Percentiles rank a stretch among this genome's conserved stretches.
These are phyloP conservation scores for Otolemur crassicaudatus DNA, from an alignment of 2,797 vertebrate genomes.

Conservation along the genomic window DNA sequence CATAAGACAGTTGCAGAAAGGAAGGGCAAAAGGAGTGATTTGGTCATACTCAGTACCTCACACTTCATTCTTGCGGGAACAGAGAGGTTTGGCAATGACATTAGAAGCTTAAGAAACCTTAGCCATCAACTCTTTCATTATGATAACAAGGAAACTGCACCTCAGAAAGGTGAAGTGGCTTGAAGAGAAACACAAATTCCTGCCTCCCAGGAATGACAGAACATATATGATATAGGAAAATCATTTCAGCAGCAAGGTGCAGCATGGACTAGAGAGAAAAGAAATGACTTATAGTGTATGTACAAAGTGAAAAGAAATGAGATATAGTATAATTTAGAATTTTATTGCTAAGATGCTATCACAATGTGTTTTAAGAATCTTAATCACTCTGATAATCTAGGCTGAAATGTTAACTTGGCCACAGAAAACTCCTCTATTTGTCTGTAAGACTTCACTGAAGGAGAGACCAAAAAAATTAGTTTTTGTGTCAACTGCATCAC, in stretches of 20 bases:
- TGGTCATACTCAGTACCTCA: not conserved
- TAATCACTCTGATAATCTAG: not conserved
- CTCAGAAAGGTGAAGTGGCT: not conserved
- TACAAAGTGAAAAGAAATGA: not conserved
- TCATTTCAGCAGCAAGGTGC: not conserved
- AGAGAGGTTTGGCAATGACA: not conserved
- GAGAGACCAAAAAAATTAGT: not conserved
- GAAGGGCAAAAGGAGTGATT: not conserved
- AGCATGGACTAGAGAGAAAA: not conserved
- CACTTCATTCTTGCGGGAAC: not conserved
- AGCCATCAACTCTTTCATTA: not conserved
- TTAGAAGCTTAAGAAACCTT: not conserved
- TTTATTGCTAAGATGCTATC: not conserved
- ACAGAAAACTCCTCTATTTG: not conserved
- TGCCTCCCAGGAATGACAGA: slow-evolving; percentile 13
- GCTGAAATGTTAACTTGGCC: not conserved
- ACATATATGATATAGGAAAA: slow-evolving; percentile 25
- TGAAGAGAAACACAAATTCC: not conserved
- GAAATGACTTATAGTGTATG: not conserved
- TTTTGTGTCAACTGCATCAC: not conserved
- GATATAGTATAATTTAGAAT: not conserved
- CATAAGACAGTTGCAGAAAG: not conserved
- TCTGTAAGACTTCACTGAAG: not conserved
- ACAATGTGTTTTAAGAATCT: not conserved
- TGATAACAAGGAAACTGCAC: not conserved